Conservation (phyloP, 2,888 invertebrate species). For the Papilio demoleus region DNA sequence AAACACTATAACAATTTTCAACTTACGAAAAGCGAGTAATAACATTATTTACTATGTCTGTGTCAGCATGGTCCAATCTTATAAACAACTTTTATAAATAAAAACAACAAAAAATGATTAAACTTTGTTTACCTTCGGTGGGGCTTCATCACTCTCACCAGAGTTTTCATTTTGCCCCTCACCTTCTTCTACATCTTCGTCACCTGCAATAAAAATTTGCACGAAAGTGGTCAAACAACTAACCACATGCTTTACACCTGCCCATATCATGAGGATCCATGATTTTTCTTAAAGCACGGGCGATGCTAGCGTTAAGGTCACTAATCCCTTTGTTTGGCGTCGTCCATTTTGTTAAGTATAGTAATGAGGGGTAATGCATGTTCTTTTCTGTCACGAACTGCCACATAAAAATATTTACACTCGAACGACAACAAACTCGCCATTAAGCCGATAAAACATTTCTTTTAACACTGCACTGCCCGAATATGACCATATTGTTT, state of each 20-base stretch:
- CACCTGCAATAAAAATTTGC: constrained; percentile 76
- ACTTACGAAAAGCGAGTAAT: constrained; percentile 6
- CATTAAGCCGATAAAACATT: constrained; percentile 53
- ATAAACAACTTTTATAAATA: constrained; percentile 25
- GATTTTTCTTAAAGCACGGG: constrained; percentile 61
- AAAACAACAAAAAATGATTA: constrained; percentile 22
- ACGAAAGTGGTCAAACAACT: constrained; percentile 76
- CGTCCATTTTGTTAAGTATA: constrained; percentile 90
- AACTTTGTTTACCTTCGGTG: constrained; percentile 78
- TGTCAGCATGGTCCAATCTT: constrained; percentile 10
- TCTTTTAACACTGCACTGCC: constrained; percentile 45
- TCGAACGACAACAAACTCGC: constrained; percentile 72
- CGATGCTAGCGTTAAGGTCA: constrained; percentile 83
- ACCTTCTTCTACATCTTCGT: constrained; percentile 89
- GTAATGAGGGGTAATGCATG: constrained; percentile 87
- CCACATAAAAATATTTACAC: constrained; percentile 83
- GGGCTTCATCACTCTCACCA: constrained; percentile 89
- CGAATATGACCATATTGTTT: constrained; percentile 49
- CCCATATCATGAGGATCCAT: constrained; percentile 55
- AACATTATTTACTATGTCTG: constrained; percentile 7
- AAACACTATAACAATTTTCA: background rate
- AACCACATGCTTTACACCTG: constrained; percentile 58
- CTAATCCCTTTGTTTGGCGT: constrained; percentile 90
- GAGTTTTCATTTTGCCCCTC: constrained; percentile 87
- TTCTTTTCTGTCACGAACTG: constrained; percentile 84